Evolutionary conservation across 2,888 invertebrate species (phyloP), one percentile per base, ranked within the genome.

Genomic region (Scrobipalpa atriplicella): DNA sequence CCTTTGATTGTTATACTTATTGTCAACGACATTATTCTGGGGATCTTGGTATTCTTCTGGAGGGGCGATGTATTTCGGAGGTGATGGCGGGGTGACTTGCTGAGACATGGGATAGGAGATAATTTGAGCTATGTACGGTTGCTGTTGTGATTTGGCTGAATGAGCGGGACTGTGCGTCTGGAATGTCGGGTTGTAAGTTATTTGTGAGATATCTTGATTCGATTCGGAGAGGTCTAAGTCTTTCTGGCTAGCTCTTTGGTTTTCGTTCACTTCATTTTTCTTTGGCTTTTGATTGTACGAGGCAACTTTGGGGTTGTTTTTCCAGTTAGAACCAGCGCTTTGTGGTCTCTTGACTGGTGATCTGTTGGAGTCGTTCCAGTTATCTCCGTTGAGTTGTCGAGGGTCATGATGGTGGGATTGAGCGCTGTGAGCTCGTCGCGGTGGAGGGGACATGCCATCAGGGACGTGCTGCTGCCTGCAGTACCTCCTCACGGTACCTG

Each of bases 101-200:
- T 93, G 92, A 0, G 92, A 89, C 81, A 87, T 88, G 0, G 93
- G 93, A 71, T 92, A 92, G 64, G 90, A 90, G 67, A 92, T 80
- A 60, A 93, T 92, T 76, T 93, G 93, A 21, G 93, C 87, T 73
- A 92, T 93, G 70, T 92, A 93, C 13, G 93, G 93, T 70, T 92
- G 92, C 58, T 58, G 54, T 65, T 89, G 89, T 9, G 78, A 69
- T 71, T 91, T 91, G 0, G 84, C 81, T 0, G 87, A 82, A 72
- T 92, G 92, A 11, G 92, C 90, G 51, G 93, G 93, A 76, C 93
- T 93, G 73, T 92, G 92, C 1, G 89, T 91, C 80, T 93, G 93
- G 90, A 93, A 93, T 89, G 93, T 92, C 66, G 93, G 93, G 70
- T 93, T 93, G 71, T 84, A 92, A 1, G 92, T 93, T 62, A 93